Conservation (phyloP, 2,797 vertebrate genomes). For the Rousettus madagascariensis region DNA sequence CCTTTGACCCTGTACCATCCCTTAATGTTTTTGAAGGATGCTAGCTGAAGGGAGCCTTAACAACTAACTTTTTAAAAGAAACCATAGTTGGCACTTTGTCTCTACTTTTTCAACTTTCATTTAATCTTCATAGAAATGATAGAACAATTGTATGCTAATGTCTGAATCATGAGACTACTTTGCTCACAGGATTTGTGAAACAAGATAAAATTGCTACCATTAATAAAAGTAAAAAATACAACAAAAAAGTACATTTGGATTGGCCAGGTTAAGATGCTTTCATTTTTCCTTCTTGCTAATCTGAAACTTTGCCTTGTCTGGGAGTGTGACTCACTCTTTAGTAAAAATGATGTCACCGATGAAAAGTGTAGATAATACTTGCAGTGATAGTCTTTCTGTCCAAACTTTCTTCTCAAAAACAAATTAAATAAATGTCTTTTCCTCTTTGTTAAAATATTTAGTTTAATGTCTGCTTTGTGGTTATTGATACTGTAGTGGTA, state of each 20-base stretch:
- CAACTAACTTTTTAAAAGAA: too few relatives aligned
- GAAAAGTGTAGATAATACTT: neutral
- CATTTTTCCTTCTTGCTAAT: neutral
- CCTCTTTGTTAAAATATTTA: slow-evolving; percentile 12
- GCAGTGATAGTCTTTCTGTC: neutral
- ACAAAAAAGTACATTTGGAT: neutral
- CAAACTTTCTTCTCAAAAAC: neutral
- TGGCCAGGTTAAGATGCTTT: neutral
- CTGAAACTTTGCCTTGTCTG: neutral
- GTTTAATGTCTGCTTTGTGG: neutral
- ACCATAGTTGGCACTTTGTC: neutral
- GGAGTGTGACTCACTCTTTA: neutral
- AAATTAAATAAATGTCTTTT: neutral
- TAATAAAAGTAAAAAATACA: neutral
- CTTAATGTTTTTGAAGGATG: neutral
- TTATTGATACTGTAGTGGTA: neutral
- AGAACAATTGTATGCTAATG: neutral
- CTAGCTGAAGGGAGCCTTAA: neutral
- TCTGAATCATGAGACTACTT: neutral
- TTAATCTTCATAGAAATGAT: neutral
- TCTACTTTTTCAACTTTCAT: neutral
- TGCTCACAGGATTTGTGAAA: neutral
- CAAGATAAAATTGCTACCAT: neutral
- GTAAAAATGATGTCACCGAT: neutral
- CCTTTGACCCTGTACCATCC: too few relatives aligned